Conservation (phyloP, 2,888 invertebrate species). For the Euplexia lucipara region DNA sequence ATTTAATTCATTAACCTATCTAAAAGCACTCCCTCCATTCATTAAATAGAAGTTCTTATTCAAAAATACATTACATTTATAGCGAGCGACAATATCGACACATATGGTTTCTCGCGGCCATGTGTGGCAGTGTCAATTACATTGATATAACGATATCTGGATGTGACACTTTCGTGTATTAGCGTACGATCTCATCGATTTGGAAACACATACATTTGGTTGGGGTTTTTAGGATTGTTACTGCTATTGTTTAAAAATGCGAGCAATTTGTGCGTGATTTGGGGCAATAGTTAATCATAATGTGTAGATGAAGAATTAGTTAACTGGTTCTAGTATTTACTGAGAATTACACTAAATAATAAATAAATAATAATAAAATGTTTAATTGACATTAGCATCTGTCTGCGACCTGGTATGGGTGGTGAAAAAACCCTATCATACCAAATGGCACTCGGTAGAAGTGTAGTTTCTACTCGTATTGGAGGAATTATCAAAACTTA, state of each 20-base stretch:
- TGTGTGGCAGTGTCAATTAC: slow-evolving; percentile 51
- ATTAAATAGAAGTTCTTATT: slow-evolving; percentile 31
- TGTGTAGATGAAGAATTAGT: background rate
- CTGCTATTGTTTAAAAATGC: background rate
- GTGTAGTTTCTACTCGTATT: no score
- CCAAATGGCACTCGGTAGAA: no score
- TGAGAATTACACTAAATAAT: no score
- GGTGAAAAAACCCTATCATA: no score
- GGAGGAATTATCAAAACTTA: no score
- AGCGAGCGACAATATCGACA: slow-evolving; percentile 34
- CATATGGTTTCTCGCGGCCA: slow-evolving; percentile 45
- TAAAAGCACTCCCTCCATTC: slow-evolving; percentile 52
- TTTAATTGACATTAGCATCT: no score
- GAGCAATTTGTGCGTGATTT: no score
- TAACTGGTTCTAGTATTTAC: no score
- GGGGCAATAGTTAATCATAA: no score
- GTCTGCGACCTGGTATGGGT: no score
- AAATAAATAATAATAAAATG: no score
- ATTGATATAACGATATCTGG: slow-evolving; percentile 52
- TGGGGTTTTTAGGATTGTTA: slow-evolving; percentile 2
- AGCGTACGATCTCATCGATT: slow-evolving; percentile 35
- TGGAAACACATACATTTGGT: slow-evolving; percentile 17
- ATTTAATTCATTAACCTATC: slow-evolving; percentile 44
- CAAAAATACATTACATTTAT: slow-evolving; percentile 39
- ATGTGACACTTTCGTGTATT: slow-evolving; percentile 53